Percentiles rank a stretch among this genome's conserved stretches.
These are phyloP conservation scores for Arctopsyche grandis DNA, from an alignment of 1,140 invertebrate species.

Conservation along the genomic window DNA sequence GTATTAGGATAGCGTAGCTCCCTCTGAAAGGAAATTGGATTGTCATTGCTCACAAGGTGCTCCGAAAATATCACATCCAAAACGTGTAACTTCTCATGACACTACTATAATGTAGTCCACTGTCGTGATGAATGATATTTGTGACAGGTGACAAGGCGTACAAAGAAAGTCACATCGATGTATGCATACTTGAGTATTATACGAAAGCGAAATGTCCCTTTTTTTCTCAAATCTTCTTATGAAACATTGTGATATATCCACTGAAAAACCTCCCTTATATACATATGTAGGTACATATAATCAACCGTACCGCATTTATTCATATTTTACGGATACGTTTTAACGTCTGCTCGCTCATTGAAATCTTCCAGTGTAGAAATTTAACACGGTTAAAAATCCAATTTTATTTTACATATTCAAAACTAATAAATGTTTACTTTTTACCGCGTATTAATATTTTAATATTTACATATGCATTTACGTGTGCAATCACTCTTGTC, in stretches of 20 bases:
- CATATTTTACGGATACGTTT: neutral
- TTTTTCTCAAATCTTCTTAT: neutral
- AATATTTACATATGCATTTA: neutral
- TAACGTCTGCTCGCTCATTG: neutral
- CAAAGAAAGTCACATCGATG: slow-evolving; percentile 27
- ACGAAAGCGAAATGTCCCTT: slow-evolving; percentile 1
- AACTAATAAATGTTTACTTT: neutral
- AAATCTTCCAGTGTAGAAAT: slow-evolving; percentile 1
- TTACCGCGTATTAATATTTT: neutral
- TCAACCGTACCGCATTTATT: neutral
- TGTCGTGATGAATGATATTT: slow-evolving; percentile 29
- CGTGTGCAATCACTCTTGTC: neutral
- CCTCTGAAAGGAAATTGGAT: slow-evolving; percentile 51
- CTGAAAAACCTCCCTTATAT: neutral
- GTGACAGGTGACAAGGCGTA: slow-evolving; percentile 16
- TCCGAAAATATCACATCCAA: slow-evolving; percentile 34
- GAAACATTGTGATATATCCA: neutral
- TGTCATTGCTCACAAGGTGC: slow-evolving; percentile 48
- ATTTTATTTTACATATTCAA: neutral
- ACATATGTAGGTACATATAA: neutral
- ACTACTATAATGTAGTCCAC: slow-evolving; percentile 19
- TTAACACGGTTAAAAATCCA: neutral
- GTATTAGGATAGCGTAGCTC: slow-evolving; percentile 4
- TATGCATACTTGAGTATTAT: neutral
- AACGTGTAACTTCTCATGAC: slow-evolving; percentile 2